phyloP scores from a whole-genome alignment of 2,797 vertebrate genomes.

The Xerus rutilus region DNA sequence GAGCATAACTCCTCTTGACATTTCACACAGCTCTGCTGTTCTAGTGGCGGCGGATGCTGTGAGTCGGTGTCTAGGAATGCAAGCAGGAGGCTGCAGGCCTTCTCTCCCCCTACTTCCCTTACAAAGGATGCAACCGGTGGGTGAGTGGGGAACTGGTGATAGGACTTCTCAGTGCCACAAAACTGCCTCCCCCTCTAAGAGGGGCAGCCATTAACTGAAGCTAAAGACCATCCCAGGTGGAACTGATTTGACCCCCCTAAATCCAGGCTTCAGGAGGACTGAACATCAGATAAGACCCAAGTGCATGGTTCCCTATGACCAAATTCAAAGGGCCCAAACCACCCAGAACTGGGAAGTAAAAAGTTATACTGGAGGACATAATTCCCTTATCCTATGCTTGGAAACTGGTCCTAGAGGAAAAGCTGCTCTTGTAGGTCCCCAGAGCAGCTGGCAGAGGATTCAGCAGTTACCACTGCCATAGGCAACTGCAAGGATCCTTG shows the following conservation, averaged over 20 bases:
- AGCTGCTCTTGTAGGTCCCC: conserved; percentile 10
- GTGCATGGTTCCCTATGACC: conserved; percentile 75
- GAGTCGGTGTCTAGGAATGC: conserved; percentile 90
- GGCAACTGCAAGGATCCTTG: neutral
- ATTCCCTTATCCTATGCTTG: neutral
- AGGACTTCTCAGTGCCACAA: conserved; percentile 43
- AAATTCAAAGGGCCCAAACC: conserved; percentile 80
- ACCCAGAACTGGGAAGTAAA: conserved; percentile 71
- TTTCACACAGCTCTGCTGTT: conserved; percentile 86
- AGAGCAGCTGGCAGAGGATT: neutral
- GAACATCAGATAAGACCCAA: conserved; percentile 79
- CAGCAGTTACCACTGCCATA: neutral
- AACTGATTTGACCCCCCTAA: conserved; percentile 80
- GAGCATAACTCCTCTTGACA: conserved; percentile 87
- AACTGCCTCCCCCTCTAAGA: conserved; percentile 68
- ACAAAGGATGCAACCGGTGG: conserved; percentile 70
- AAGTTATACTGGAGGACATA: conserved; percentile 65
- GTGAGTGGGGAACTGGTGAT: neutral
- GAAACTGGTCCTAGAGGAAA: conserved; percentile 16
- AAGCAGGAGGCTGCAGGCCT: conserved; percentile 74
- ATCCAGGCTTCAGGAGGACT: conserved; percentile 77
- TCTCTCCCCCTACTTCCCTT: conserved; percentile 60
- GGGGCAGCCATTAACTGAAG: neutral
- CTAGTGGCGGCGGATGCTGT: conserved; percentile 83
- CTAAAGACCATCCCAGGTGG: conserved; percentile 59